Conservation (phyloP, 2,888 invertebrate species). For the Trichopoda pennipes region DNA sequence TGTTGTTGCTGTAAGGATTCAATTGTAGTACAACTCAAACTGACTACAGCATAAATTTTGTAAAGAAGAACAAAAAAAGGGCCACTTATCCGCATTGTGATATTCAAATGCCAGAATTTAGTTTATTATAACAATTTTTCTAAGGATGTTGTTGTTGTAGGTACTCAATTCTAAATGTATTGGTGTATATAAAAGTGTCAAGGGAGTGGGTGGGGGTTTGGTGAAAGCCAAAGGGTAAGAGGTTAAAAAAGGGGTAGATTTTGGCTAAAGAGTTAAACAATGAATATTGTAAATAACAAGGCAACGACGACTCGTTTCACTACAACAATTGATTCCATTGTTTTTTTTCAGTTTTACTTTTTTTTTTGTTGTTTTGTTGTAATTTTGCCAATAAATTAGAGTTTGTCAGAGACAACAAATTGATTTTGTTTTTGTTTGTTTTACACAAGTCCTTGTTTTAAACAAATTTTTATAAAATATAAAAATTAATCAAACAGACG, state of each 20-base stretch:
- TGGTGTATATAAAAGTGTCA: conserved; percentile 6
- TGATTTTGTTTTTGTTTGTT: conserved; percentile 5
- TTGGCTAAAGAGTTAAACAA: conserved; percentile 10
- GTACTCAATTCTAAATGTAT: conserved; percentile 28
- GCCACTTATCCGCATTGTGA: conserved; percentile 58
- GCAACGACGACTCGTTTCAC: conserved; percentile 36
- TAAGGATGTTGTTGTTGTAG: conserved; percentile 39
- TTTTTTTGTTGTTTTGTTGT: not conserved
- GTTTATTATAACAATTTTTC: conserved; percentile 62
- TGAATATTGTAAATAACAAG: conserved; percentile 36
- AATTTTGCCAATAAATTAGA: conserved; percentile 49
- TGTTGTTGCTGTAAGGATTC: not conserved
- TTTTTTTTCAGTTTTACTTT: not conserved
- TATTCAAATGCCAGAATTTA: conserved; percentile 45
- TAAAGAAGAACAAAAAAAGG: conserved; percentile 24
- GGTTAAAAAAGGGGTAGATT: not conserved
- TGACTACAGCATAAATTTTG: conserved; percentile 25
- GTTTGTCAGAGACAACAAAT: conserved; percentile 35
- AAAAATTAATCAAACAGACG: not conserved
- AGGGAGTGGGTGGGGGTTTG: not conserved
- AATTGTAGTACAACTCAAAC: conserved; percentile 13
- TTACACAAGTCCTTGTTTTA: conserved; percentile 14
- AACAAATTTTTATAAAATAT: conserved; percentile 5
- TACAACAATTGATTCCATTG: conserved; percentile 41
- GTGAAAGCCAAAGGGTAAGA: not conserved